A percentile compares a stretch with the other conserved stretches of the same genome.
phyloP scores from a whole-genome alignment of 2,888 invertebrate species.

The Auanema freiburgensis region DNA sequence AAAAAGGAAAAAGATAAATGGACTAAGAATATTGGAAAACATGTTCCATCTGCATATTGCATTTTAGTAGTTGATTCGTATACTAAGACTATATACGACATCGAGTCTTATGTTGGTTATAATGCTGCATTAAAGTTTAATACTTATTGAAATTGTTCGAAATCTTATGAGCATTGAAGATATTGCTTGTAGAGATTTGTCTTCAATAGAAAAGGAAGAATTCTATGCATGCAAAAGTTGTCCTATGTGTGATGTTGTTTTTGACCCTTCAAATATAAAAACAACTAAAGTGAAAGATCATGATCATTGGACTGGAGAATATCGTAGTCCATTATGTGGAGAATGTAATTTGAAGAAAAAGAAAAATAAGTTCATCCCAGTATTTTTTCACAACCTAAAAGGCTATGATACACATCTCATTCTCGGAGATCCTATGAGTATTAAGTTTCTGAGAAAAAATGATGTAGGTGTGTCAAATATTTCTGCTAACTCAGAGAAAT shows the following conservation, averaged over 20 bases:
- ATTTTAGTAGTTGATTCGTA: no score
- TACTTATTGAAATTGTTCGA: conserved; percentile 23
- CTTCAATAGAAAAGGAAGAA: conserved; percentile 18
- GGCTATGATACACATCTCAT: conserved; percentile 35
- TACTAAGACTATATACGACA: conserved; percentile 16
- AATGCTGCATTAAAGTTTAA: conserved; percentile 25
- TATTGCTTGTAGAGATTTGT: conserved; percentile 19
- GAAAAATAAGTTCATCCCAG: conserved; percentile 30
- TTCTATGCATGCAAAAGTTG: conserved; percentile 14
- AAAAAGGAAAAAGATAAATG: no score
- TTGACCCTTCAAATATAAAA: conserved; percentile 20
- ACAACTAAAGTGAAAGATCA: conserved; percentile 29
- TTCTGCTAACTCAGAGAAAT: conserved; percentile 30
- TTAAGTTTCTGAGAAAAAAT: conserved; percentile 18
- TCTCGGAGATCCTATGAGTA: conserved; percentile 20
- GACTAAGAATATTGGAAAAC: no score
- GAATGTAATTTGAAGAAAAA: conserved; percentile 26
- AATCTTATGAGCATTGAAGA: conserved; percentile 22
- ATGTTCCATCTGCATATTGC: no score
- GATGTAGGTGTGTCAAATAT: conserved; percentile 20
- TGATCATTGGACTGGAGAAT: conserved; percentile 36
- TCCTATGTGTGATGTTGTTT: conserved; percentile 20
- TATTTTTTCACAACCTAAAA: conserved; percentile 32
- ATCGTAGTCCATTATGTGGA: conserved; percentile 27
- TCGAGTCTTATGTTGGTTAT: conserved; percentile 23